Evolutionary conservation across 2,888 invertebrate species (phyloP).

Genomic region (Euplagia quadripunctaria): DNA sequence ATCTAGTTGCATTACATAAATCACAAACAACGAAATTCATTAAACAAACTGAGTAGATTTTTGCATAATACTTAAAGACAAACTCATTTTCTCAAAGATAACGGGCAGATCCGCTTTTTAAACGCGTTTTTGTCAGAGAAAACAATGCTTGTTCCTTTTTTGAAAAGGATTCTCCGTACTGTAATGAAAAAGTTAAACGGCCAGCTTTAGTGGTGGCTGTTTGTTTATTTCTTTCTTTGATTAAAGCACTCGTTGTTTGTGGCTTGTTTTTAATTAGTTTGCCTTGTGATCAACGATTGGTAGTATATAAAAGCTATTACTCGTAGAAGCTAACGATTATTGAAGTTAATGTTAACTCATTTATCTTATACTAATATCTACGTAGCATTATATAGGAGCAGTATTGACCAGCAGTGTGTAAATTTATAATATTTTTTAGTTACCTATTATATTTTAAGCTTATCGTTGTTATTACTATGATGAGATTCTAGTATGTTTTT

Average conservation of each 20-base stretch:
- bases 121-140: constrained; percentile 57
- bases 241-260: constrained; percentile 28
- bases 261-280: constrained; percentile 36
- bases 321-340: not conserved
- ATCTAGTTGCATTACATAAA: constrained; percentile 2
- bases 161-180: constrained; percentile 41
- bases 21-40: constrained; percentile 40
- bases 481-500: too few relatives aligned
- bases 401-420: too few relatives aligned
- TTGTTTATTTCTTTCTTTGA: constrained; percentile 32
- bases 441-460: too few relatives aligned
- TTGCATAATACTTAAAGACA: constrained; percentile 55
- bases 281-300: constrained; percentile 24
- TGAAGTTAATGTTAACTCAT: too few relatives aligned
- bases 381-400: too few relatives aligned
- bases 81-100: constrained; percentile 60
- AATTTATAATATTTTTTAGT: too few relatives aligned
- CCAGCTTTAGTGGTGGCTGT: constrained; percentile 37
- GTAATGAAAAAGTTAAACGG: constrained; percentile 57
- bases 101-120: constrained; percentile 52
- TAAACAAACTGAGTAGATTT: constrained; percentile 51
- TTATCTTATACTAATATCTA: too few relatives aligned
- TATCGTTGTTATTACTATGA: too few relatives aligned
- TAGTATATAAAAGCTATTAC: not conserved
- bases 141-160: constrained; percentile 58